Percentiles rank a stretch among this genome's conserved stretches.
phyloP scores from a whole-genome alignment of 2,888 invertebrate genomes.

The Aphrophora alni region DNA sequence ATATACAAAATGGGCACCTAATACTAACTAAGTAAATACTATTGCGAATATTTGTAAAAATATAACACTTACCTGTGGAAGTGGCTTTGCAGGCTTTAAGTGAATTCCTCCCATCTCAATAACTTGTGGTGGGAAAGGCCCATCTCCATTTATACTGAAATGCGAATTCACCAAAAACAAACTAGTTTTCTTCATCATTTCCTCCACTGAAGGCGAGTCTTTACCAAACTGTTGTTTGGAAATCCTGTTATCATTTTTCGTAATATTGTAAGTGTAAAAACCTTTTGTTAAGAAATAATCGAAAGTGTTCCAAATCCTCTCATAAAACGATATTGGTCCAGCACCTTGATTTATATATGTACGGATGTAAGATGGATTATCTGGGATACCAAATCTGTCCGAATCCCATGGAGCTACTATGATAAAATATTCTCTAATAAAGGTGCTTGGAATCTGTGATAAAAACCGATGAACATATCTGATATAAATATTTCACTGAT shows the following conservation, averaged over 20 bases:
- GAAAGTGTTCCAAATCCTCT: neutral
- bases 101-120: neutral
- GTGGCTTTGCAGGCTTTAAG: no score
- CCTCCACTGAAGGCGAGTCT: constrained; percentile 54
- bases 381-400: neutral
- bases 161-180: no score
- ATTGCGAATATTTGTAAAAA: no score
- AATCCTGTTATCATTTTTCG: neutral
- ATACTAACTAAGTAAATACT: no score
- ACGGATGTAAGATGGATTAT: no score
- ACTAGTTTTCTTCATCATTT: no score
- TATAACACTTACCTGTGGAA: neutral
- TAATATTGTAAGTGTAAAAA: neutral
- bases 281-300: neutral
- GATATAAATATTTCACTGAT: neutral
- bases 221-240: neutral
- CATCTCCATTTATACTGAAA: constrained; percentile 57
- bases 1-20: no score
- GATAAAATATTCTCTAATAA: neutral
- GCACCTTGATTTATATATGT: neutral
- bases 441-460: neutral
- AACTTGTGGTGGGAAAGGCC: constrained; percentile 54
- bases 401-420: neutral
- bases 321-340: neutral
- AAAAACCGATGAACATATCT: neutral